A percentile compares a stretch with the other conserved stretches of the same genome.
Evolutionary conservation across 2,797 vertebrate genomes (phyloP).

Genomic region (Falco novaeseelandiae): DNA sequence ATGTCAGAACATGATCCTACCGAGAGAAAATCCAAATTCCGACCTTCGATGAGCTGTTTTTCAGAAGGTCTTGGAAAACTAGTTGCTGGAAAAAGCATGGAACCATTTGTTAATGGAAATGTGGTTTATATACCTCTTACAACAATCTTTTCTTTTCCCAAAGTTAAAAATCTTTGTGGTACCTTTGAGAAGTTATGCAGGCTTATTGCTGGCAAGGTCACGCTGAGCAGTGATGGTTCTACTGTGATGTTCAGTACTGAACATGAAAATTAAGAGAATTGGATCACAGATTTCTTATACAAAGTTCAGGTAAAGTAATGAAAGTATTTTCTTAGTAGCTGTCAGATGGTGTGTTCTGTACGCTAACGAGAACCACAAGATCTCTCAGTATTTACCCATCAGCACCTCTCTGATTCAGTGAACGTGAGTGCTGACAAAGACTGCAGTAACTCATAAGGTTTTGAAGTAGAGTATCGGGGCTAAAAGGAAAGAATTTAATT

Average conservation of each 20-base stretch:
- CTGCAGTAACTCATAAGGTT: not conserved
- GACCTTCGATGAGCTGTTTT: not conserved
- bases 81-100: slow-evolving; percentile 18
- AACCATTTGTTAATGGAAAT: slow-evolving; percentile 65
- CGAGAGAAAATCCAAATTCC: not conserved
- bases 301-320: not conserved
- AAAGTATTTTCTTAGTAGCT: not conserved
- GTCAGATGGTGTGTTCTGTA: not conserved
- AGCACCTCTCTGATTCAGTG: not conserved
- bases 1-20: not conserved
- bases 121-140: slow-evolving; percentile 82
- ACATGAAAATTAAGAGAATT: slow-evolving; percentile 1
- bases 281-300: not conserved
- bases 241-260: slow-evolving; percentile 76
- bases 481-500: not conserved
- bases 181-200: slow-evolving; percentile 75
- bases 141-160: slow-evolving; percentile 81
- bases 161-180: slow-evolving; percentile 80
- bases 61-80: slow-evolving; percentile 10
- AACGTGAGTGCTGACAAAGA: not conserved
- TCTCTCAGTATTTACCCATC: not conserved
- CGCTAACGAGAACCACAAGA: not conserved
- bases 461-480: not conserved
- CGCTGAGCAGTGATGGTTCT: slow-evolving; percentile 78
- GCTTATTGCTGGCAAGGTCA: slow-evolving; percentile 75